Evolutionary conservation across 1,140 invertebrate genomes (phyloP), one percentile per base, ranked within the genome.

Genomic region (Microplitis demolitor): DNA sequence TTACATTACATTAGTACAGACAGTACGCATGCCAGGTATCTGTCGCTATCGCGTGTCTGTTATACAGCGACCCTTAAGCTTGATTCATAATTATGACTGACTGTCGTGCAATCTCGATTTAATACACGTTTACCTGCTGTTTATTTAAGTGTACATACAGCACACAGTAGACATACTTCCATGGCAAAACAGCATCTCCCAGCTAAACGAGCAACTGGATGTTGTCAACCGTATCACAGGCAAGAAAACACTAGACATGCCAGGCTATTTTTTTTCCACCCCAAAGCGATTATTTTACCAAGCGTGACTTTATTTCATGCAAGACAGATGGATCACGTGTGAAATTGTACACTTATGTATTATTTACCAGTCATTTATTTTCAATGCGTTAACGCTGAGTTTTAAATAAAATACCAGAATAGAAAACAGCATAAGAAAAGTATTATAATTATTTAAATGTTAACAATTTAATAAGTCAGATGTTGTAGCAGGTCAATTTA

Each of bases 71-170:
- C 11, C 45, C 35, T 24, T 45, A 5, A 45, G 13, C 16, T 71
- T 64, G 69, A 71, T 71, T 31, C 61, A 62, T 64, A 71, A 71
- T 71, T 71, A 71, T 71, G 69, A 71, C 8, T 16, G 69, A 71
- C 69, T 71, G 69, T 71, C 69, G 69, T 71, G 69, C 56, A 60
- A 61, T 69, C 24, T 56, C 45, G 35, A 34, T 37, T 39, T 58
- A 54, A 45, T 45, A 45, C 39, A 11, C 39, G 39, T 45, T 24
- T 24, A 45, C 39, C 39, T 45, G 39, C 39, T 45, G 39, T 45
- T 45, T 45, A 45, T 45, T 45, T 45, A 45, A 45, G 39, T 53
- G 56, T 68, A 37, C 66, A 33, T 58, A 39, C 2, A 35, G 34
- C 34, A 39, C 66, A 58, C 31, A 34, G 14, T 9, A 39, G 56